Conservation (phyloP, 2,888 invertebrate genomes). For the Glaucopsyche alexis region DNA sequence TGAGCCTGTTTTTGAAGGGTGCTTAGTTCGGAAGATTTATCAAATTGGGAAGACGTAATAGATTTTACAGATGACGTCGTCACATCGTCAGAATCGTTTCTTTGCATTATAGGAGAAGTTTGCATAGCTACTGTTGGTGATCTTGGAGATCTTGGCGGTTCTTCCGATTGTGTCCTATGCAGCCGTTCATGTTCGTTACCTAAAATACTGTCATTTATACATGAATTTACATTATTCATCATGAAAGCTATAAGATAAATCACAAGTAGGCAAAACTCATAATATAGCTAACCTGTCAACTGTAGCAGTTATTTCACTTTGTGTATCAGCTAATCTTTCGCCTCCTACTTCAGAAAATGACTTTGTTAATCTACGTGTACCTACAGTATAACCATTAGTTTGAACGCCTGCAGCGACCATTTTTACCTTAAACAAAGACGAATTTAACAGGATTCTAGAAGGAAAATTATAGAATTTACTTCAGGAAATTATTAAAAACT, state of each 20-base stretch:
- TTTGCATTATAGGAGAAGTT: constrained; percentile 70
- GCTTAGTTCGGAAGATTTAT: constrained; percentile 69
- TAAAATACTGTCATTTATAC: constrained; percentile 55
- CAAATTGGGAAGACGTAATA: constrained; percentile 64
- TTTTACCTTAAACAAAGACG: constrained; percentile 80
- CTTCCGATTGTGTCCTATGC: constrained; percentile 91
- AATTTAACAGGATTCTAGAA: background rate
- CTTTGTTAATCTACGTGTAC: constrained; percentile 86
- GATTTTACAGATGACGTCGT: constrained; percentile 70
- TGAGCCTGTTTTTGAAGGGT: constrained; percentile 67
- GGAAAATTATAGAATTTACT: background rate
- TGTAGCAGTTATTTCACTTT: constrained; percentile 55
- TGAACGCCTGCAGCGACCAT: constrained; percentile 95
- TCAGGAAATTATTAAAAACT: constrained; percentile 39
- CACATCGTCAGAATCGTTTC: constrained; percentile 70
- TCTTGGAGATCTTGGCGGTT: constrained; percentile 87
- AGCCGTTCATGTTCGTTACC: constrained; percentile 85
- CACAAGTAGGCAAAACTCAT: background rate
- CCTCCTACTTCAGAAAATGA: constrained; percentile 88
- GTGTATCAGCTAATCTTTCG: constrained; percentile 59
- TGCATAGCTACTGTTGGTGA: constrained; percentile 77
- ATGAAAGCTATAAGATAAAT: background rate
- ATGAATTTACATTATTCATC: constrained; percentile 20
- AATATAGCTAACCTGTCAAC: constrained; percentile 57
- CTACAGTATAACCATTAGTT: constrained; percentile 87